Evolutionary conservation across 2,113 vertebrate genomes (phyloP).

Genomic region (Ariopsis seemanni): DNA sequence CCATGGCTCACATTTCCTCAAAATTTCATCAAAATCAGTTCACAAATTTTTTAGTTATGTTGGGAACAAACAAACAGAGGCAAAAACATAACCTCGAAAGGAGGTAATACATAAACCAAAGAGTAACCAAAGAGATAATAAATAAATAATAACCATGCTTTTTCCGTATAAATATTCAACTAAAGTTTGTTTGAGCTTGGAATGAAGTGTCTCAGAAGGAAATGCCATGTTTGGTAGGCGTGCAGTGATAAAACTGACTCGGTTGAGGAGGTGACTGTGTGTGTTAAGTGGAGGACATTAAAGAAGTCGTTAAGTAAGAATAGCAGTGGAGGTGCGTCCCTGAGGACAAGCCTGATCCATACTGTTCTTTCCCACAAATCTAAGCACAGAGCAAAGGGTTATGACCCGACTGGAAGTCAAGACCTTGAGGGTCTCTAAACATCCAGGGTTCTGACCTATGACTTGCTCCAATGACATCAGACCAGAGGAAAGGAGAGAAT

Average conservation of each 20-base stretch:
- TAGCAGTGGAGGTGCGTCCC: slow-evolving; percentile 31
- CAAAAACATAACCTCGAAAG: too few species aligned
- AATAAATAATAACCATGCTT: neutral
- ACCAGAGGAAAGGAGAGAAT: neutral
- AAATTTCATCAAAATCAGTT: too few species aligned
- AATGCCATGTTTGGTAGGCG: neutral
- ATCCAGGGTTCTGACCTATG: slow-evolving; percentile 52
- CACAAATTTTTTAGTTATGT: too few species aligned
- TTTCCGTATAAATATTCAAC: neutral
- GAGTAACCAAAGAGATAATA: too few species aligned
- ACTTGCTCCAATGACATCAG: slow-evolving; percentile 61
- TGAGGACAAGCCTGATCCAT: slow-evolving; percentile 42
- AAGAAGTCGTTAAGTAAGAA: slow-evolving; percentile 51
- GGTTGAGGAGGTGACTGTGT: slow-evolving; percentile 23
- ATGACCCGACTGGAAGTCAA: slow-evolving; percentile 58
- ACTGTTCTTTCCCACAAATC: slow-evolving; percentile 46
- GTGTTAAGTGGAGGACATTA: slow-evolving; percentile 10
- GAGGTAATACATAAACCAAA: too few species aligned
- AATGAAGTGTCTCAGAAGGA: neutral
- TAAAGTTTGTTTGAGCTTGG: neutral
- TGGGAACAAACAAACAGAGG: too few species aligned
- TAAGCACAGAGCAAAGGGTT: slow-evolving; percentile 56
- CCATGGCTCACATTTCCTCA: too few species aligned
- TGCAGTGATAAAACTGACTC: neutral
- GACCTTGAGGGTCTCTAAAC: slow-evolving; percentile 43